phyloP scores from a whole-genome alignment of 2,113 vertebrate genomes.

The Ovis aries region ARS-UI_Ramb_v3.0 NC_056065.1:55678001-55678500 shows the following conservation, averaged over 20 bases:
- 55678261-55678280: neutral
- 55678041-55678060: neutral
- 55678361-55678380: neutral
- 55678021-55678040: neutral
- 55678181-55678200: neutral
- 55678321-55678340: neutral
- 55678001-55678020: neutral
- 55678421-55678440: neutral
- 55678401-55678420: neutral
- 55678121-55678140: neutral
- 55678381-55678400: neutral
- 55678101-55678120: neutral
- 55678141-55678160: neutral
- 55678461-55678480: neutral
- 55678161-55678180: neutral
- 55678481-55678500: neutral
- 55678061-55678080: neutral
- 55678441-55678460: neutral
- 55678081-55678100: neutral
- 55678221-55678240: neutral
- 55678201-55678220: neutral
- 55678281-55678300: neutral
- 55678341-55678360: neutral
- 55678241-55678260: neutral
- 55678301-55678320: accelerated